phyloP scores from a whole-genome alignment of 2,113 vertebrate species.

The Illadopsis cleaveri region DNA sequence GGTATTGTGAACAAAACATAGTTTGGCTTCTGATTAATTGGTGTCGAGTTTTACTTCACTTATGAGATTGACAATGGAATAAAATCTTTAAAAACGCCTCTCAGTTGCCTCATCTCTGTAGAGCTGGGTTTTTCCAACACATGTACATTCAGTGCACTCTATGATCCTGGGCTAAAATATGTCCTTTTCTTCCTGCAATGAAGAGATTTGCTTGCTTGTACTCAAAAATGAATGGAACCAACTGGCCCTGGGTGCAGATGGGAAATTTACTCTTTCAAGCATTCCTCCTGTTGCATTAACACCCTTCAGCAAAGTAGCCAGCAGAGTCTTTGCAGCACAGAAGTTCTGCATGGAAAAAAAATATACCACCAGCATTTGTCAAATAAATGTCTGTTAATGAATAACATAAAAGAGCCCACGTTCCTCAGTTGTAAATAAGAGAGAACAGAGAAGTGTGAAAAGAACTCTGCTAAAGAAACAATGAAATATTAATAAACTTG shows the following conservation, averaged over 20 bases:
- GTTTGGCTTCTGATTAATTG: not conserved
- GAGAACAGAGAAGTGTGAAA: slow-evolving; percentile 42
- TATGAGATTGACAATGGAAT: not conserved
- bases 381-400: slow-evolving; percentile 34
- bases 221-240: not conserved
- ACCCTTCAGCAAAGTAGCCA: slow-evolving; percentile 17
- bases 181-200: not conserved
- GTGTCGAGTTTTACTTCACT: not conserved
- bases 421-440: slow-evolving; percentile 40
- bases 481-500: slow-evolving; percentile 58
- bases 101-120: not conserved
- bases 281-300: not conserved
- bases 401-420: slow-evolving; percentile 16
- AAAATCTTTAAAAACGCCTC: not conserved
- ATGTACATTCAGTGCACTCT: not conserved
- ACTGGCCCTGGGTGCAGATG: not conserved
- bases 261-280: not conserved
- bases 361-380: slow-evolving; percentile 20
- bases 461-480: slow-evolving; percentile 28
- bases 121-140: not conserved
- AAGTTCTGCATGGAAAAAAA: slow-evolving; percentile 8
- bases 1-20: not conserved
- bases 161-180: not conserved
- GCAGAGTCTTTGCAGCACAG: slow-evolving; percentile 3
- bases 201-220: not conserved